phyloP scores from a whole-genome alignment of 1,140 invertebrate genomes.

The Brachionus koreanus region DNA sequence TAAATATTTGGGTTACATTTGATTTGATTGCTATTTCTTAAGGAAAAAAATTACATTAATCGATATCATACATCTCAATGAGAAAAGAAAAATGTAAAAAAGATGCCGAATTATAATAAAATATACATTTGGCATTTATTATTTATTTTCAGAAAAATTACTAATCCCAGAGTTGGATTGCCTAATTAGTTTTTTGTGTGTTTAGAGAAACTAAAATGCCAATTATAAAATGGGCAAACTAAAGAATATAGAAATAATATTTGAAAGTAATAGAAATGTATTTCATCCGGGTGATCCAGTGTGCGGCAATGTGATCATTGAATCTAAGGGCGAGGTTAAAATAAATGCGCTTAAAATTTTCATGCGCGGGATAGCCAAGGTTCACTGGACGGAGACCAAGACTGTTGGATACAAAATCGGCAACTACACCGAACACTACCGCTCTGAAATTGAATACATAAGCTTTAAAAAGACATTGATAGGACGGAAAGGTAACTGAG shows the following conservation, averaged over 20 bases:
- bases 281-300: conserved; percentile 60
- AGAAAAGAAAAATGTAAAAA: neutral
- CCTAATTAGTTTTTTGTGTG: conserved; percentile 46
- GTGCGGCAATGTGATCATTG: conserved; percentile 58
- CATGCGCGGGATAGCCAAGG: conserved; percentile 60
- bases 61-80: neutral
- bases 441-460: conserved; percentile 61
- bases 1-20: neutral
- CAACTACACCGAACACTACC: conserved; percentile 62
- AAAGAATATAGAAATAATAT: conserved; percentile 60
- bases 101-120: neutral
- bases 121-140: conserved; percentile 47
- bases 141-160: conserved; percentile 34
- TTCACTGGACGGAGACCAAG: conserved; percentile 61
- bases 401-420: conserved; percentile 60
- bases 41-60: conserved; percentile 20
- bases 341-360: conserved; percentile 59
- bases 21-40: neutral
- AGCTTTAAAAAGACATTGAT: conserved; percentile 60
- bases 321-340: conserved; percentile 60
- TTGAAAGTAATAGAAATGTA: conserved; percentile 58
- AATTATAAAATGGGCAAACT: conserved; percentile 58
- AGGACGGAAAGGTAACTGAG: conserved; percentile 56
- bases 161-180: conserved; percentile 40
- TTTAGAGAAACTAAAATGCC: conserved; percentile 12